Evolutionary conservation across 2,113 vertebrate species (phyloP).

Genomic region (Takifugu flavidus): DNA sequence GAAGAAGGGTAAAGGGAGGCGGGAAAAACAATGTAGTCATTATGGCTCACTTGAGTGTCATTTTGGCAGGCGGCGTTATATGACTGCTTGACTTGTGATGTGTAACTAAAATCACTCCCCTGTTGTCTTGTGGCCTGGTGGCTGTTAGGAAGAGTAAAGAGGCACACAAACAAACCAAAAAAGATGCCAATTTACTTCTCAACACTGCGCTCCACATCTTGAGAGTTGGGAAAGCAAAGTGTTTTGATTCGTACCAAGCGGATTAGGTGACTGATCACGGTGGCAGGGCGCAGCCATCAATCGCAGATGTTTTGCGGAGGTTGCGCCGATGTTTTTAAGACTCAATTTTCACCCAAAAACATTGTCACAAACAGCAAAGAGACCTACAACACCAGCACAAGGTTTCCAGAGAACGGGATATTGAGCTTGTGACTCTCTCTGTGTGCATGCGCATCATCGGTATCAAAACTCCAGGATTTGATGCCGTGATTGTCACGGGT

Average conservation of each 20-base stretch:
- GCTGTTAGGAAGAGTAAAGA: slow-evolving; percentile 73
- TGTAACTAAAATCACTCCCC: slow-evolving; percentile 67
- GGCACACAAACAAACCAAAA: slow-evolving; percentile 67
- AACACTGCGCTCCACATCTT: slow-evolving; percentile 58
- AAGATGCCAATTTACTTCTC: slow-evolving; percentile 71
- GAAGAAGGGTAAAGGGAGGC: slow-evolving; percentile 55
- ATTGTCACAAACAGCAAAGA: slow-evolving; percentile 31
- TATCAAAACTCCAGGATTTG: slow-evolving; percentile 37
- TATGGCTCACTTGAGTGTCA: slow-evolving; percentile 75
- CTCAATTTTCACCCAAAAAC: slow-evolving; percentile 42
- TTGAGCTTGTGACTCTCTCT: slow-evolving; percentile 30
- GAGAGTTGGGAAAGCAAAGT: slow-evolving; percentile 62
- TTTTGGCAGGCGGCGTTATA: slow-evolving; percentile 70
- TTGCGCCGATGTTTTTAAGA: slow-evolving; percentile 36
- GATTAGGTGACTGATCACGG: slow-evolving; percentile 49
- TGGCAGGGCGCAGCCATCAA: slow-evolving; percentile 59
- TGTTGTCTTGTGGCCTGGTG: slow-evolving; percentile 71
- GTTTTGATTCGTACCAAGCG: slow-evolving; percentile 63
- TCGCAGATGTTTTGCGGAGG: slow-evolving; percentile 60
- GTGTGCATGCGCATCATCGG: slow-evolving; percentile 4
- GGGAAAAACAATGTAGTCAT: slow-evolving; percentile 74
- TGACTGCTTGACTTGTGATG: slow-evolving; percentile 69
- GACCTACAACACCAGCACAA: slow-evolving; percentile 46
- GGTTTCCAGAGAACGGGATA: slow-evolving; percentile 33
- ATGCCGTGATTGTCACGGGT: slow-evolving; percentile 56